Evolutionary conservation across 23 tunicate species (phyloP).

Genomic region (Ciona savignyi): DNA sequence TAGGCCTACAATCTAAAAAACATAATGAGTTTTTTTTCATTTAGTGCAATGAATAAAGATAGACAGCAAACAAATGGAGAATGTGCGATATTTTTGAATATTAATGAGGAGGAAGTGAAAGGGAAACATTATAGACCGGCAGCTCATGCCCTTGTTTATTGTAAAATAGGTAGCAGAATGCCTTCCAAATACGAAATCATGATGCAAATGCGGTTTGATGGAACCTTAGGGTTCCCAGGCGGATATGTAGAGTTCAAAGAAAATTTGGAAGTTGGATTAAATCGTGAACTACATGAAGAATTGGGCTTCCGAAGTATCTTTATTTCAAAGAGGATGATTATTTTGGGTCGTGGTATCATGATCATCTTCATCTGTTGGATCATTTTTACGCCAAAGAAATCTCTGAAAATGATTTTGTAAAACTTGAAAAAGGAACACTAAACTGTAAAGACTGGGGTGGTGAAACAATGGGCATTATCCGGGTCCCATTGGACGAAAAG

Average conservation of each 20-base stretch:
- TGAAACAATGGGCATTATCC: not conserved
- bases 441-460: not conserved
- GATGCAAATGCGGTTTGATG: not conserved
- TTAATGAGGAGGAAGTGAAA: too few species aligned
- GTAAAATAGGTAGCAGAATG: not conserved
- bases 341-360: not conserved
- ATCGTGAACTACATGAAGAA: not conserved
- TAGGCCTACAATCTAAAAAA: too few species aligned
- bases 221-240: not conserved
- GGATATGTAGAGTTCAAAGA: not conserved
- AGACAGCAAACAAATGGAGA: too few species aligned
- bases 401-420: not conserved
- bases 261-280: not conserved
- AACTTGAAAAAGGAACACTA: not conserved
- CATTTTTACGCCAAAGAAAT: not conserved
- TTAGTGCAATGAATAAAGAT: too few species aligned
- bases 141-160: not conserved
- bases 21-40: too few species aligned
- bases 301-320: not conserved
- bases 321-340: not conserved
- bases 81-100: too few species aligned
- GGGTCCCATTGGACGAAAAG: not conserved
- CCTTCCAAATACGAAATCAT: not conserved
- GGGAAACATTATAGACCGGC: not conserved
- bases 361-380: not conserved